phyloP scores from a whole-genome alignment of 2,113 vertebrate genomes.

The Rana temporaria region DNA sequence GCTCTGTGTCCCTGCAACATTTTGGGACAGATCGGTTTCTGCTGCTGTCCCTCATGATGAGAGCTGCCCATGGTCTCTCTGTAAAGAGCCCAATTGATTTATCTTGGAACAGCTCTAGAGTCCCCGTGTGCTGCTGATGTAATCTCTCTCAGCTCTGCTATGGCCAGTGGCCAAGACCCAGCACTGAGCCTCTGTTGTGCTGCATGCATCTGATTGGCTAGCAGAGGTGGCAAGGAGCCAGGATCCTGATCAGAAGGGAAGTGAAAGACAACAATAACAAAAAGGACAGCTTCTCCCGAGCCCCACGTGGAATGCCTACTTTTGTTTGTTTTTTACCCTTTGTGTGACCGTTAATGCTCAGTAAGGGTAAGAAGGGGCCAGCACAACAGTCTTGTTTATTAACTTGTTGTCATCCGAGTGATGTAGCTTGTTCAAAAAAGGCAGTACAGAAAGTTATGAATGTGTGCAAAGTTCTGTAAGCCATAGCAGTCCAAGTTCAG shows the following conservation, averaged over 20 bases:
- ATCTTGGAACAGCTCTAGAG: constrained; percentile 66
- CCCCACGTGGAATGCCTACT: constrained; percentile 11
- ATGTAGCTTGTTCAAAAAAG: too few relatives aligned
- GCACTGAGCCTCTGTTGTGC: constrained; percentile 67
- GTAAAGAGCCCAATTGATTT: constrained; percentile 76
- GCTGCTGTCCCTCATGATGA: constrained; percentile 42
- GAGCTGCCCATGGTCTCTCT: constrained; percentile 63
- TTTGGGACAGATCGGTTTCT: constrained; percentile 43
- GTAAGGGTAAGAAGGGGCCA: not conserved
- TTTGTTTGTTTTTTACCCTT: constrained; percentile 12
- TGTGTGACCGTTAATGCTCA: not conserved
- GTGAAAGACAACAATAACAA: constrained; percentile 54
- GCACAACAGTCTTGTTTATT: not conserved
- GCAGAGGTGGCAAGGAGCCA: constrained; percentile 62
- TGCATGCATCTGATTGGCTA: constrained; percentile 71
- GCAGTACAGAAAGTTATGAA: too few relatives aligned
- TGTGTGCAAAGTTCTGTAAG: too few relatives aligned
- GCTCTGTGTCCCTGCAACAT: not conserved
- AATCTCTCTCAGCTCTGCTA: constrained; percentile 63
- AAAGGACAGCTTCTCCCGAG: constrained; percentile 49
- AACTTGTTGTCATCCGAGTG: too few relatives aligned
- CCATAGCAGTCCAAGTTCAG: too few relatives aligned
- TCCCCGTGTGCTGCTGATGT: constrained; percentile 66
- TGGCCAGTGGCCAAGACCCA: constrained; percentile 69
- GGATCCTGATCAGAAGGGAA: constrained; percentile 59